phyloP scores from a whole-genome alignment of 2,113 vertebrate genomes.

The Urocynchramus pylzowi region DNA sequence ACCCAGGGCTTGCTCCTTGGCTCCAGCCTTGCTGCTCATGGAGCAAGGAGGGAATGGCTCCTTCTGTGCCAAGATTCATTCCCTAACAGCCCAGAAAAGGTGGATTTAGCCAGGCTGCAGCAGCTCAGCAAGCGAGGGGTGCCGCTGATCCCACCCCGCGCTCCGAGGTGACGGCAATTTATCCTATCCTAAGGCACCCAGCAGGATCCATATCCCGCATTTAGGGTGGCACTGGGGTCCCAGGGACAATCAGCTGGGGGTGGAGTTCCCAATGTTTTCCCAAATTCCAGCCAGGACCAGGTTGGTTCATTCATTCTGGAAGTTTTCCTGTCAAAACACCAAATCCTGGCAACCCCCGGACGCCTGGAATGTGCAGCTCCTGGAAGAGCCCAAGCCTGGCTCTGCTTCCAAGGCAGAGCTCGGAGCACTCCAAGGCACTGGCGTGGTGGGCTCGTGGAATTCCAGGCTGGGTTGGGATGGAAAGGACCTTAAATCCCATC shows the following conservation, averaged over 20 bases:
- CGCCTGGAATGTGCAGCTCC: not conserved
- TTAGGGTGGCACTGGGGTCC: accelerated
- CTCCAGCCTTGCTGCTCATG: not conserved
- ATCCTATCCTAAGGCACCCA: not conserved
- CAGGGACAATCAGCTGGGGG: not conserved
- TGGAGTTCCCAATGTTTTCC: not conserved
- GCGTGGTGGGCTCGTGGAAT: not conserved
- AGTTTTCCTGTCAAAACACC: not conserved
- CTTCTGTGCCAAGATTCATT: not conserved
- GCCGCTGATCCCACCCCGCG: not conserved
- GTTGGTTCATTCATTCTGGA: not conserved
- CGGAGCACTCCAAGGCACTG: not conserved
- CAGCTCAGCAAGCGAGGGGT: accelerated
- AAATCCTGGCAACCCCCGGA: not conserved
- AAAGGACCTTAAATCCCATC: not conserved
- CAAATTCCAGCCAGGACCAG: not conserved
- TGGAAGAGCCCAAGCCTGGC: not conserved
- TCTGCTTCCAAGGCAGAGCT: not conserved
- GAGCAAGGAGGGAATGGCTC: not conserved
- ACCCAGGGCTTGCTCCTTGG: not conserved
- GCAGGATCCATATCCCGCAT: not conserved
- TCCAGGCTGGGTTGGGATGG: not conserved
- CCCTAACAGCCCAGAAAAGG: not conserved
- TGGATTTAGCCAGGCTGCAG: not conserved
- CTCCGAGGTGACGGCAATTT: accelerated